Percentiles rank a stretch among this genome's conserved stretches.
These are phyloP conservation scores for Enteromius trimaculatus DNA, from an alignment of 2,797 vertebrate species.

Conservation along the genomic window DNA sequence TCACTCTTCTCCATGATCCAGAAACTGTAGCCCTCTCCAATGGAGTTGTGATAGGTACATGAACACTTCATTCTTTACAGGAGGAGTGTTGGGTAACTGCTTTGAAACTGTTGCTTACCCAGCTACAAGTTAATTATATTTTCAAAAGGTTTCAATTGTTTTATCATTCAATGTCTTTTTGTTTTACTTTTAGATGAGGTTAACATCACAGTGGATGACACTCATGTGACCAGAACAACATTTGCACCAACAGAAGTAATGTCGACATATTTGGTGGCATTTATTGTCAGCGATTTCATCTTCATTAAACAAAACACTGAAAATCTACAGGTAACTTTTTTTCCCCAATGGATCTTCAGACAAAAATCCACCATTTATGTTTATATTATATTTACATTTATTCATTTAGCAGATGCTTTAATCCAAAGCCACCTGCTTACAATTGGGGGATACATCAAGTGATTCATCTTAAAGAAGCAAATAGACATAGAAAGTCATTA, in stretches of 20 bases:
- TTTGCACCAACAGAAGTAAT: slow-evolving; percentile 83
- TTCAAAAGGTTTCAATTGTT: neutral
- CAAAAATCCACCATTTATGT: neutral
- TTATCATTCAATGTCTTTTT: neutral
- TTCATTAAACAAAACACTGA: fast-evolving
- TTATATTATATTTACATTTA: too few species aligned
- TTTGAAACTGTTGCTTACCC: neutral
- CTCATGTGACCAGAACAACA: slow-evolving; percentile 43
- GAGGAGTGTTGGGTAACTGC: neutral
- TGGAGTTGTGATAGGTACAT: slow-evolving; percentile 74
- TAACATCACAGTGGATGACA: fast-evolving
- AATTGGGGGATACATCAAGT: too few species aligned
- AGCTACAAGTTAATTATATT: neutral
- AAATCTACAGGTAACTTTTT: slow-evolving; percentile 67
- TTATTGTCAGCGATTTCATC: slow-evolving; percentile 85
- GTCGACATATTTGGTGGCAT: slow-evolving; percentile 95
- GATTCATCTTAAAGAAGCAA: too few species aligned
- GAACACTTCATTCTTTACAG: neutral
- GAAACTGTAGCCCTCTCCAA: slow-evolving; percentile 82
- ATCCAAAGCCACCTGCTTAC: too few species aligned
- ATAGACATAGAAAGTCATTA: too few species aligned
- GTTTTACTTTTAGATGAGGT: slow-evolving; percentile 58
- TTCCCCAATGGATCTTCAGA: neutral
- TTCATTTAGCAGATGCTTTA: too few species aligned
- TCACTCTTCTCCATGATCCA: slow-evolving; percentile 78